Percentiles rank a stretch among this genome's conserved stretches.
Conservation (phyloP, 2,113 vertebrate species). For the Sisor rabdophorus region DNA sequence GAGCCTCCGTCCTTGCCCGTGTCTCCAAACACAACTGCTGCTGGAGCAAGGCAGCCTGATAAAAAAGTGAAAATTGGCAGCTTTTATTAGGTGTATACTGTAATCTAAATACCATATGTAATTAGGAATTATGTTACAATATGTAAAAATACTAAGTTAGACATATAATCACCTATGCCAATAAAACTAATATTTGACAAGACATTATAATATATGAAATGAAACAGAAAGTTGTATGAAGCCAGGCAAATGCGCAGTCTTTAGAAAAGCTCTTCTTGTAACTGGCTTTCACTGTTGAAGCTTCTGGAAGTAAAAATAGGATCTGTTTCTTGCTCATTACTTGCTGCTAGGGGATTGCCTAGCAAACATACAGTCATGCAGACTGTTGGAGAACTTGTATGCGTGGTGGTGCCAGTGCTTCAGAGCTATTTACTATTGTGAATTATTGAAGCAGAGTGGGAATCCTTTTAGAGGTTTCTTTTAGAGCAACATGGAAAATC, state of each 20-base stretch:
- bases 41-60: conserved; percentile 85
- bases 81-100: background rate
- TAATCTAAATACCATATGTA: background rate
- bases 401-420: background rate
- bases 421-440: background rate
- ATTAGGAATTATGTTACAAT: background rate
- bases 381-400: background rate
- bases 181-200: background rate
- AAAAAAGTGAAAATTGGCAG: background rate
- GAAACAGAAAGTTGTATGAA: background rate
- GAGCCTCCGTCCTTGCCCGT: conserved; percentile 82
- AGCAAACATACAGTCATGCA: background rate
- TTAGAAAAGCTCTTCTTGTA: background rate
- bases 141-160: background rate
- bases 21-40: conserved; percentile 89
- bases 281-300: background rate
- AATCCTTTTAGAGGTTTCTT: background rate
- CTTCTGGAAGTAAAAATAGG: background rate
- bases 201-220: background rate
- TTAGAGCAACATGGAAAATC: background rate
- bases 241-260: background rate
- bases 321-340: background rate
- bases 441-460: background rate
- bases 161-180: background rate
- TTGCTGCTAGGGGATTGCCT: background rate